Evolutionary conservation across 2,888 invertebrate genomes (phyloP).

Genomic region (Cylloceria caligata): DNA sequence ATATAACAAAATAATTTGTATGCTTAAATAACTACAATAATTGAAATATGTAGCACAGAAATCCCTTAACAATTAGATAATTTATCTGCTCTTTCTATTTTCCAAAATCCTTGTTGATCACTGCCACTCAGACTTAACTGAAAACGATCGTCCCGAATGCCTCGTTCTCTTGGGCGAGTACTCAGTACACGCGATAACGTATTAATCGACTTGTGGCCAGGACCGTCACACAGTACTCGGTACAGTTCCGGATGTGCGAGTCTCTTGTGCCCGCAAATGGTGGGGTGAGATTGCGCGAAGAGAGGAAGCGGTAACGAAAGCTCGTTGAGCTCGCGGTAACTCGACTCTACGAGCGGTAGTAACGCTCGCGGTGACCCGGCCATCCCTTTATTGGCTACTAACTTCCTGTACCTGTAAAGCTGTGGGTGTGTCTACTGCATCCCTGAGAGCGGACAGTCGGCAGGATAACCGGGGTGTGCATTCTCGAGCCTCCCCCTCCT

Average conservation of each 20-base stretch:
- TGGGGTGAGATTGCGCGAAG: conserved; percentile 9
- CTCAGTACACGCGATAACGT: conserved; percentile 66
- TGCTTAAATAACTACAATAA: too few species aligned
- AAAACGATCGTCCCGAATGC: conserved; percentile 34
- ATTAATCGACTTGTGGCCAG: conserved; percentile 72
- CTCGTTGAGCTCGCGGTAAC: conserved; percentile 64
- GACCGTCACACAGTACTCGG: conserved; percentile 12
- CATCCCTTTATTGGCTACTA: conserved; percentile 79
- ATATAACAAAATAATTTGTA: too few species aligned
- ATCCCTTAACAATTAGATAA: neutral
- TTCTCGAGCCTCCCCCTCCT: conserved; percentile 70
- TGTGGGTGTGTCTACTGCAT: conserved; percentile 4
- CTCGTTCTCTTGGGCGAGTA: neutral
- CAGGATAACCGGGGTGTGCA: conserved; percentile 38
- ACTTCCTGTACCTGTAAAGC: conserved; percentile 66
- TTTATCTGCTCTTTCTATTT: neutral
- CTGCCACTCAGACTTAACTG: neutral
- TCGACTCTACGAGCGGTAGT: conserved; percentile 73
- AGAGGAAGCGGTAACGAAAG: conserved; percentile 62
- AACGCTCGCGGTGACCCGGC: conserved; percentile 68
- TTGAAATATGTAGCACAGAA: too few species aligned
- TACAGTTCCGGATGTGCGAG: neutral
- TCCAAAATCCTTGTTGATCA: neutral
- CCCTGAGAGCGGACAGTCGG: conserved; percentile 27
- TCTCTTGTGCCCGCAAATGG: neutral